Percentiles rank a stretch among this genome's conserved stretches.
Evolutionary conservation across 2,888 invertebrate species (phyloP).

Genomic region (Neelides folsomi): DNA sequence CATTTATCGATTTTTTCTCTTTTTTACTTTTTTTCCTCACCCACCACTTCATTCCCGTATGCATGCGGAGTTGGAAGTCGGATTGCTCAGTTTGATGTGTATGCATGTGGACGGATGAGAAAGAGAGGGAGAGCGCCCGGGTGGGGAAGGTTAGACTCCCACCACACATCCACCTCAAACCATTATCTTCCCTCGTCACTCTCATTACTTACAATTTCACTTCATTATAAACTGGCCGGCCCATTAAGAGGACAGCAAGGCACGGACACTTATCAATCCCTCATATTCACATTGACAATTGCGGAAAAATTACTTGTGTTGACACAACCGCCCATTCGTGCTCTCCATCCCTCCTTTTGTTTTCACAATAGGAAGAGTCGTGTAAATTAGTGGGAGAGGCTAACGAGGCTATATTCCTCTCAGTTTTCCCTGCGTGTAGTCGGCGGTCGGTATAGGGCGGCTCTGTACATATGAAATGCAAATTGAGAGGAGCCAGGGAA

Average conservation of each 20-base stretch:
- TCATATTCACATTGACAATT: no score
- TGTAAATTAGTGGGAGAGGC: no score
- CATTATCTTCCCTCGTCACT: no score
- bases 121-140: constrained; percentile 2
- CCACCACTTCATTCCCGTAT: not conserved
- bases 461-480: constrained; percentile 4
- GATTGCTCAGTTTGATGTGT: not conserved
- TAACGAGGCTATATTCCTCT: no score
- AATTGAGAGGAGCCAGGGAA: constrained; percentile 3
- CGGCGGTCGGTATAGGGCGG: not conserved
- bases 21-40: constrained; percentile 13
- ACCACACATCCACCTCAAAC: constrained; percentile 2
- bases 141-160: constrained; percentile 2
- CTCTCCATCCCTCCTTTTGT: constrained; percentile 13
- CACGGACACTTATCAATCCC: no score
- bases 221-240: no score
- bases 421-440: no score
- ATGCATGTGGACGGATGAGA: not conserved
- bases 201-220: no score
- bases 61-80: not conserved
- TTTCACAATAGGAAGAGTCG: constrained; percentile 8
- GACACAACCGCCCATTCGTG: not conserved
- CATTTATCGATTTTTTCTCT: constrained; percentile 32
- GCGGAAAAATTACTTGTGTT: no score
- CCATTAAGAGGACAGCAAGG: no score